Evolutionary conservation across 2,888 invertebrate genomes (phyloP), one percentile per base, ranked within the genome.

Genomic region (Netelia melanura): DNA sequence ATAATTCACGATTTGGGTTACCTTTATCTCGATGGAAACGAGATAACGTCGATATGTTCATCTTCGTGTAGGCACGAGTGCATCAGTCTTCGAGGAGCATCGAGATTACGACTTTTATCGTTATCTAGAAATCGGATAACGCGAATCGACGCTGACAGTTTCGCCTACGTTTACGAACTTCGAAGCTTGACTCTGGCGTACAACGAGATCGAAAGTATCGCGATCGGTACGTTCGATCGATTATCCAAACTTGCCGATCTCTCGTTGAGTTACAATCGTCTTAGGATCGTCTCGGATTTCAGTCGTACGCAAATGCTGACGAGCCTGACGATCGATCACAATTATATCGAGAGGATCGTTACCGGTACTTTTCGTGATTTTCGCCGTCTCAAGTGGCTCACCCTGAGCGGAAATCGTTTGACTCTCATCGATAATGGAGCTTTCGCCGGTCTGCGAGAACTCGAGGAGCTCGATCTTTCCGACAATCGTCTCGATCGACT

Each of bases 21-120:
- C 5, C 83, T 91, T 6, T 89, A 87, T 54, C 80, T 92, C 6
- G 91, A 91, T 67, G 89, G 87, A 2, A 92, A 92, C 70, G 77
- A 79, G 0, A 89, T 92, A 6, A 62, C 84, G 21, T 86, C 88
- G 9, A 87, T 91, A 44, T 91, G 91, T 58, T 88, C 88, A 56
- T 82, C 81, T 10, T 78, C 83, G 5, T 91, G 91, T 82, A 78
- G 79, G 6, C 86, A 86, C 2, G 72, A 78, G 10, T 88, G 68
- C 38, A 30, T 91, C 23, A 88, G 83, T 48, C 86, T 92, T 3
- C 85, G 88, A 9, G 88, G 85, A 2, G 89, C 89, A 3, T 84
- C 67, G 8, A 88, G 88, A 71, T 58, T 92, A 2, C 83, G 86
- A 56, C 88, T 87, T 17, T 81, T 92, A 5, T 90, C 91, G 0